Evolutionary conservation across 2,113 vertebrate genomes (phyloP), one percentile per base, ranked within the genome.

Genomic region (Neolamprologus fasciatus): DNA sequence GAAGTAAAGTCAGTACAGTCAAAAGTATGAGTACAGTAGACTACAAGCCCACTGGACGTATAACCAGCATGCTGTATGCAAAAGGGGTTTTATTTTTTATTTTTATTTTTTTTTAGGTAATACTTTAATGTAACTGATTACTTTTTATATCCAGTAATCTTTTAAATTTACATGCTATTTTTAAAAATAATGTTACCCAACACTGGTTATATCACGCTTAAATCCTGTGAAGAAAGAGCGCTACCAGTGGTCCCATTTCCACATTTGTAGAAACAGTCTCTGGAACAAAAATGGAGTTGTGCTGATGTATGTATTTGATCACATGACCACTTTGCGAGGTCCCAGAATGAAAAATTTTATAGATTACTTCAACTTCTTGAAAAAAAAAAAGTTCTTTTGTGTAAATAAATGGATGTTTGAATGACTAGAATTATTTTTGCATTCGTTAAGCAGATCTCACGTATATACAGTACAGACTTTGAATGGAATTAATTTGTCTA

Each of bases 311-410:
- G n/a, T 21, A 55, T 33, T 0, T 73, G 71, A 87, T 83, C 79
- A 37, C 12, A 35, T 16, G 19, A 21, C 26, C 16, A 4, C n/a
- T 28, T 4, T 81, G 23, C n/a, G 0, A 80, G 0, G 33, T 40
- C 61, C 19, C 7, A 55, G 5, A 33, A 1, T 33, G 28, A 68
- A 58, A 35, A 35, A 35, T 8, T 0, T 35, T 4, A 16, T 53
- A 35, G 28, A 73, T 45, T 73, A 42, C 5, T 16, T 16, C 12
- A 53, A 35, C 28, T 14, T 33, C 28, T 6, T 54, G 17, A 5
- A 57, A 78, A 63, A 19, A 35, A 66, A 4, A 0, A 2, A 23
- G 58, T 7, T 8, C n/a, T 68, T 82, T 45, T n/a, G 47, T 57
- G 54, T 45, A 73, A 83, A 78, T 86, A 76, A 81, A 86, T 63